phyloP scores from a whole-genome alignment of 1,140 invertebrate species.

The Lepidurus packardi region DNA sequence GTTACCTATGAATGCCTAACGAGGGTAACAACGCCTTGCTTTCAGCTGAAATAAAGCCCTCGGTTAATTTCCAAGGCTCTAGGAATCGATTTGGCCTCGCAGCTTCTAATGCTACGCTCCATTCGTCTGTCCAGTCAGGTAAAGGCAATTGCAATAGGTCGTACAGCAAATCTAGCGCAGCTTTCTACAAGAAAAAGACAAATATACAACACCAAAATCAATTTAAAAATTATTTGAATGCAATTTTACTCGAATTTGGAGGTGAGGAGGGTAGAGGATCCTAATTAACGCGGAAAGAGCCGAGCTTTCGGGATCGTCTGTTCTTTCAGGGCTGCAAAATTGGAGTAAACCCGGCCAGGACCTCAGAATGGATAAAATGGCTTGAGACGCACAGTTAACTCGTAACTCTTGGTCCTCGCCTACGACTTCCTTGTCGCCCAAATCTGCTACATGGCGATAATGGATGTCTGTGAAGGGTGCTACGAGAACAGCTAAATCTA shows the following conservation, averaged over 20 bases:
- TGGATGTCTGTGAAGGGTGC: constrained; percentile 90
- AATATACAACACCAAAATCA: constrained; percentile 23
- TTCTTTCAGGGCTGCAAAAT: constrained; percentile 58
- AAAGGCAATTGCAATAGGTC: constrained; percentile 77
- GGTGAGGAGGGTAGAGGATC: constrained; percentile 76
- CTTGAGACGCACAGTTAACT: constrained; percentile 74
- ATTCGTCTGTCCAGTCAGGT: constrained; percentile 86
- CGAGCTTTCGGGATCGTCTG: constrained; percentile 53
- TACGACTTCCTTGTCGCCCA: constrained; percentile 43
- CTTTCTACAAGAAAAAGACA: constrained; percentile 56
- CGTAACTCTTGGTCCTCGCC: constrained; percentile 75
- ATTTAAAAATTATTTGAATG: constrained; percentile 26
- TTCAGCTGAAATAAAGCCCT: constrained; percentile 88
- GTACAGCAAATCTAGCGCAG: constrained; percentile 82
- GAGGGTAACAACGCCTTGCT: constrained; percentile 68
- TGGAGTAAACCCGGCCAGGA: constrained; percentile 84
- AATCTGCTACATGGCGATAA: constrained; percentile 51
- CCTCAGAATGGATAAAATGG: constrained; percentile 73
- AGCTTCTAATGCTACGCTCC: constrained; percentile 74
- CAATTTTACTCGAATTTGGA: constrained; percentile 70
- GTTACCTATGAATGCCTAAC: not conserved
- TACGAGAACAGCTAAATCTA: constrained; percentile 74
- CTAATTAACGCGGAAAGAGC: constrained; percentile 77
- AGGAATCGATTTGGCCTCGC: constrained; percentile 70
- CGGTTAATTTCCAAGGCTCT: constrained; percentile 77